A percentile compares a stretch with the other conserved stretches of the same genome.
Conservation (phyloP, 2,888 invertebrate genomes). For the Eueremaeus valkanovi region DNA sequence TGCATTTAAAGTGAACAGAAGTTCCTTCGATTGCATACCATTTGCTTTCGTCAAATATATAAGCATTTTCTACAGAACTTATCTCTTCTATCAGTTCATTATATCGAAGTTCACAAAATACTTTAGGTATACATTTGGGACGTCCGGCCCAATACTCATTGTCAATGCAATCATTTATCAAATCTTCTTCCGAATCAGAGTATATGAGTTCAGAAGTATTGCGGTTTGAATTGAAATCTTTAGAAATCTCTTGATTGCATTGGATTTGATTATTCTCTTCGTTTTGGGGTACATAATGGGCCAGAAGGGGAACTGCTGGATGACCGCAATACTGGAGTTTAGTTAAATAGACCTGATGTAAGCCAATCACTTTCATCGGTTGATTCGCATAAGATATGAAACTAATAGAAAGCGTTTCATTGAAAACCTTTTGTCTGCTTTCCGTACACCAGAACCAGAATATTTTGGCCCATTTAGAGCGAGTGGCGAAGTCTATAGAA, state of each 20-base stretch:
- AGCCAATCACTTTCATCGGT: background rate
- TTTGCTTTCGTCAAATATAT: background rate
- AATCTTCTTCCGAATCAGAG: background rate
- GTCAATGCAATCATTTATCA: background rate
- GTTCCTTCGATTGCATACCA: slow-evolving; percentile 32
- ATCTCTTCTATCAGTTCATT: background rate
- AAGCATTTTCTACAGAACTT: slow-evolving; percentile 17
- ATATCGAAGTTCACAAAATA: background rate
- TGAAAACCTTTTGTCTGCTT: background rate
- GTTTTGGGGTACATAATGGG: background rate
- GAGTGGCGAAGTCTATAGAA: background rate
- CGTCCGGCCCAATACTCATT: slow-evolving; percentile 3
- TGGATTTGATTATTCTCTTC: background rate
- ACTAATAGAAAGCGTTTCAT: background rate
- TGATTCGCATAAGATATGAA: background rate
- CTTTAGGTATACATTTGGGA: slow-evolving; percentile 15
- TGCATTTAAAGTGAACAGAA: background rate
- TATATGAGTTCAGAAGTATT: background rate
- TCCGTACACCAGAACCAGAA: slow-evolving; percentile 25
- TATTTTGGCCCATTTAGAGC: background rate
- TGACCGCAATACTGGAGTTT: slow-evolving; percentile 19
- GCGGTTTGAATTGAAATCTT: background rate
- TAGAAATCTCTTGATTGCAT: background rate
- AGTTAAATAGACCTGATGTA: slow-evolving; percentile 31
- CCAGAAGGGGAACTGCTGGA: background rate